Base-by-base conservation (phyloP, 2,113 vertebrate genomes). In the Tautogolabrus adspersus region DNA sequence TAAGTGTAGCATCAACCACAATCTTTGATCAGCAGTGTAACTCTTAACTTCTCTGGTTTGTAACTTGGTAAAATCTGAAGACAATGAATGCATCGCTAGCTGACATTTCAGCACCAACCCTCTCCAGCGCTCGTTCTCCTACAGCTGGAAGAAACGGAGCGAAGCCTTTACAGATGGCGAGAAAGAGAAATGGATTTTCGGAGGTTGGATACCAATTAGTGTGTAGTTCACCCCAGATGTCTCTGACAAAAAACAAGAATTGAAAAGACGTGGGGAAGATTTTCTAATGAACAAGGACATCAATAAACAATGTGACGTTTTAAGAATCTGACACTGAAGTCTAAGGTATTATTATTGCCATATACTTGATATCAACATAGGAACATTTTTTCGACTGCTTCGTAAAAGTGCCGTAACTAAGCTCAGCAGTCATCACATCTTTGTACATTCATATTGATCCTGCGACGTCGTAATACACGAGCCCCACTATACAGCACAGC, bases 21-120 rank as follows among this genome's bases (percentile, higher is more conserved):
- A 75, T 66, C 65, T 86, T 62, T 85, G 81, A 81, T 78, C 65
- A 64, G 77, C 42, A 59, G 62, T 42, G 30, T 18, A 69, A 76
- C 52, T 57, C 59, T 23, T 23, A 80, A 72, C 56, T 62, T 44
- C 63, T 79, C 34, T 23, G 22, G 61, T 79, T 47, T 1, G 0
- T 30, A 73, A 79, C 51, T 77, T 70, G 22, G 38, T 64, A 51
- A 34, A 46, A 59, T n/a, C 30, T 21, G 52, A 34, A 23, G 22
- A 57, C 30, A 6, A 51, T 34, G 22, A 84, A 68, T 23, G 49
- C 61, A 47, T 71, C 22, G 19, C 22, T 34, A 42, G 34, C 9
- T 65, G 59, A 63, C 37, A n/a, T 54, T 40, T 38, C 15, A 1
- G 19, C n/a, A 21, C 55, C 46, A 52, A 37, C 23, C 8, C 63